These are phyloP conservation scores for Benthosema pterotum DNA, from an alignment of 2,797 vertebrate species.

Conservation along the genomic window DNA sequence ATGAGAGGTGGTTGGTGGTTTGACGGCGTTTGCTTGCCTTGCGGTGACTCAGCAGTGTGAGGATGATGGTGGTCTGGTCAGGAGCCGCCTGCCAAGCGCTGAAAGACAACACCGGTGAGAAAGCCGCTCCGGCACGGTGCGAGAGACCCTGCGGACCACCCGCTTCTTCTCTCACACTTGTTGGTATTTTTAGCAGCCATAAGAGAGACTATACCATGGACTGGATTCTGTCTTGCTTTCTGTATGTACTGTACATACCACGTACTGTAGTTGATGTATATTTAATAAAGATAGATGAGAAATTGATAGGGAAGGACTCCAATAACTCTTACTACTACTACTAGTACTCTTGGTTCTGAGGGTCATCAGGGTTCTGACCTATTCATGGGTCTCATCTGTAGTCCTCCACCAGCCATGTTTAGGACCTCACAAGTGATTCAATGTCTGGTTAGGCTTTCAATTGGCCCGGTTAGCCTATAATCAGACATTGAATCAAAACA, in stretches of 20 bases:
- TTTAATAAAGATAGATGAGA: no score
- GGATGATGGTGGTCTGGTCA: constrained; percentile 17
- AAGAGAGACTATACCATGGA: constrained; percentile 14
- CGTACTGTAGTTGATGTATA: no score
- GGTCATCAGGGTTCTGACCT: no score
- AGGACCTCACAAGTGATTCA: no score
- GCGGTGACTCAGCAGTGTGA: constrained; percentile 37
- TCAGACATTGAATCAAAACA: no score
- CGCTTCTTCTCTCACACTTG: constrained; percentile 43
- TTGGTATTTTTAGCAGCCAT: constrained; percentile 62
- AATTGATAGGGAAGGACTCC: no score
- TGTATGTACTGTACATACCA: constrained; percentile 5
- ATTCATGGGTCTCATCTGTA: no score
- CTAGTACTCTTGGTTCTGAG: no score
- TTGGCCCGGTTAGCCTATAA: no score
- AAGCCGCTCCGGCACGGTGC: constrained; percentile 49
- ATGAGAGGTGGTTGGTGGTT: neutral
- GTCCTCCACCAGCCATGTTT: no score
- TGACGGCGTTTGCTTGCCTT: constrained; percentile 1
- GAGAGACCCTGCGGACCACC: constrained; percentile 38
- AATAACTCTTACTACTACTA: no score
- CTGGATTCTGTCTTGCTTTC: constrained; percentile 8
- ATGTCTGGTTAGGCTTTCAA: no score
- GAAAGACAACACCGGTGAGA: constrained; percentile 73
- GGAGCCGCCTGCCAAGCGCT: constrained; percentile 44